These are phyloP conservation scores for Polietes domitor DNA, from an alignment of 2,888 invertebrate species.

Conservation along the genomic window DNA sequence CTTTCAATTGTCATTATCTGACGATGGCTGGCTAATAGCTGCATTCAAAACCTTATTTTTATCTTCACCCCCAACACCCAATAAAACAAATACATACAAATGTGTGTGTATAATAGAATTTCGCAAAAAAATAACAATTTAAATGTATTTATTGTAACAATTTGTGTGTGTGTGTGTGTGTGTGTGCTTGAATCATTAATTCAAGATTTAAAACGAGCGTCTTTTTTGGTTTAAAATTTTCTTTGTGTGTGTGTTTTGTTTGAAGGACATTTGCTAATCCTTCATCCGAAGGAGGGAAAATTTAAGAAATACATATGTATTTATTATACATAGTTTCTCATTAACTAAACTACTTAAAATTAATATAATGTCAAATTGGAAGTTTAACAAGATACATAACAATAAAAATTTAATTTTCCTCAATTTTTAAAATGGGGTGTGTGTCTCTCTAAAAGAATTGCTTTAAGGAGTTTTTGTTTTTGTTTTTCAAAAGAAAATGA, in stretches of 20 bases:
- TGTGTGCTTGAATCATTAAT: background rate
- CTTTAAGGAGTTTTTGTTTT: background rate
- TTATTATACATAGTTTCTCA: slow-evolving; percentile 37
- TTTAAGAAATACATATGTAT: slow-evolving; percentile 45
- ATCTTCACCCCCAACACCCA: too few relatives aligned
- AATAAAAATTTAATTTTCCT: background rate
- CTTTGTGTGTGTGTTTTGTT: slow-evolving; percentile 29
- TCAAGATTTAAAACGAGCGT: slow-evolving; percentile 60
- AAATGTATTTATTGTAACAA: slow-evolving; percentile 40
- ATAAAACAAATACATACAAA: too few relatives aligned
- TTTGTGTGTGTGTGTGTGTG: slow-evolving; percentile 46
- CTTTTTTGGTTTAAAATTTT: slow-evolving; percentile 60
- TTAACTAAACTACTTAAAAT: slow-evolving; percentile 57
- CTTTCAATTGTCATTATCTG: too few relatives aligned
- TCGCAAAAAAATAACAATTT: slow-evolving; percentile 64
- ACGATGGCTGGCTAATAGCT: too few relatives aligned
- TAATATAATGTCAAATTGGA: slow-evolving; percentile 18
- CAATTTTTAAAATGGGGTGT: background rate
- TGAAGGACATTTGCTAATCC: background rate
- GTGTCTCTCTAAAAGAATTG: background rate
- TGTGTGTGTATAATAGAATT: background rate
- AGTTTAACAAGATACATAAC: slow-evolving; percentile 16
- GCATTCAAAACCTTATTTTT: too few relatives aligned
- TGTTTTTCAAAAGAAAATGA: too few relatives aligned
- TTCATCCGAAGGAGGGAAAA: slow-evolving; percentile 34